Percentiles rank a stretch among this genome's conserved stretches.
phyloP scores from a whole-genome alignment of 2,888 invertebrate species.

The Platycnemis pennipes region DNA sequence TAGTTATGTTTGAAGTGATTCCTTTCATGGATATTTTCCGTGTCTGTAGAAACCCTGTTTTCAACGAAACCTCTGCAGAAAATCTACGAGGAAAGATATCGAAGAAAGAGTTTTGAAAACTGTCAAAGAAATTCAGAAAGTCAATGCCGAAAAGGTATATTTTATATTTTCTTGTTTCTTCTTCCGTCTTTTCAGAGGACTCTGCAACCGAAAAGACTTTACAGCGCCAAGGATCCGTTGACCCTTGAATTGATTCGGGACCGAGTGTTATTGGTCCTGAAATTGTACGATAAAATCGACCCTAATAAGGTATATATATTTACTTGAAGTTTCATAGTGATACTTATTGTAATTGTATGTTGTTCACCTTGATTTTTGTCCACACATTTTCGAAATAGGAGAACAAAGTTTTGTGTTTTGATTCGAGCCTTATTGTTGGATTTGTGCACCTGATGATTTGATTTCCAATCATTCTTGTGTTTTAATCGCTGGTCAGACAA shows the following conservation, averaged over 20 bases:
- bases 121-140: slow-evolving; percentile 93
- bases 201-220: slow-evolving; percentile 76
- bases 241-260: slow-evolving; percentile 91
- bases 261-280: slow-evolving; percentile 96
- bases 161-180: slow-evolving; percentile 78
- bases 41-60: slow-evolving; percentile 44
- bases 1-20: slow-evolving; percentile 5
- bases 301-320: slow-evolving; percentile 90
- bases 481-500: too few relatives aligned
- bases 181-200: slow-evolving; percentile 79
- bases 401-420: too few relatives aligned
- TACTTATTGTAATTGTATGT: too few relatives aligned
- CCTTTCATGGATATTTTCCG: slow-evolving; percentile 50
- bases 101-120: slow-evolving; percentile 92
- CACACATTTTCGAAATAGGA: too few relatives aligned
- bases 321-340: neutral
- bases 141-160: slow-evolving; percentile 90
- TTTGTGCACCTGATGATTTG: too few relatives aligned
- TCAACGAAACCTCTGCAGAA: slow-evolving; percentile 77
- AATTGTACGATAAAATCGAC: slow-evolving; percentile 98
- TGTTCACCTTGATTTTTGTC: too few relatives aligned
- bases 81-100: slow-evolving; percentile 85
- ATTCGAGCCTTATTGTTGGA: too few relatives aligned
- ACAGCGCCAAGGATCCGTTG: slow-evolving; percentile 88
- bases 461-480: too few relatives aligned